phyloP scores from a whole-genome alignment of 2,113 vertebrate species.

The Pyxicephalus adspersus region DNA sequence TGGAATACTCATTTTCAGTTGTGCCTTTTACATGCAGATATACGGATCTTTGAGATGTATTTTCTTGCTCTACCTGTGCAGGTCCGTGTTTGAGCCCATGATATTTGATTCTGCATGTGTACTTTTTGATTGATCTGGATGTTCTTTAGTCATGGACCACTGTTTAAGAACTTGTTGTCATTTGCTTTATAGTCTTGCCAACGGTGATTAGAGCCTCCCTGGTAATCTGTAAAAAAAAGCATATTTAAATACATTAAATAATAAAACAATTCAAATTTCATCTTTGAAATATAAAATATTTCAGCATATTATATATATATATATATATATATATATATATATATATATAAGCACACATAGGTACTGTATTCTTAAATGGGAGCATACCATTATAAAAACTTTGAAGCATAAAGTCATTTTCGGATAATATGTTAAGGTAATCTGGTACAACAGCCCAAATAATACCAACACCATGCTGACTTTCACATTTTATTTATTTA shows the following conservation, averaged over 20 bases:
- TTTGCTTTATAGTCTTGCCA: not conserved
- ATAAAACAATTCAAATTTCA: not conserved
- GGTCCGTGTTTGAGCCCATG: not conserved
- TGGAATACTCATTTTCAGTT: constrained; percentile 70
- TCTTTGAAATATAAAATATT: no score
- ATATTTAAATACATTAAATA: not conserved
- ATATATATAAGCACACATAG: no score
- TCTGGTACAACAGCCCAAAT: no score
- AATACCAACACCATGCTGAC: no score
- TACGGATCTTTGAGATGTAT: not conserved
- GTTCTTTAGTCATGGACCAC: not conserved
- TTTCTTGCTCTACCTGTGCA: not conserved
- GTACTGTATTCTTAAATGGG: no score
- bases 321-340: no score
- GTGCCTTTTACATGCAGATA: constrained; percentile 37
- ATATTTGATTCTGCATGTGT: not conserved
- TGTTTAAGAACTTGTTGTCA: not conserved
- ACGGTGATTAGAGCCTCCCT: no score
- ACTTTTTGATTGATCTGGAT: not conserved
- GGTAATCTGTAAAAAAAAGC: not conserved
- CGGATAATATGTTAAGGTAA: no score
- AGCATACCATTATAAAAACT: no score
- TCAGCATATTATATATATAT: no score
- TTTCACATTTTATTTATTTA: no score
- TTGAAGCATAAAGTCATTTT: no score